Evolutionary conservation across 1,140 invertebrate species (phyloP).

Genomic region (Medauroidea extradentata): DNA sequence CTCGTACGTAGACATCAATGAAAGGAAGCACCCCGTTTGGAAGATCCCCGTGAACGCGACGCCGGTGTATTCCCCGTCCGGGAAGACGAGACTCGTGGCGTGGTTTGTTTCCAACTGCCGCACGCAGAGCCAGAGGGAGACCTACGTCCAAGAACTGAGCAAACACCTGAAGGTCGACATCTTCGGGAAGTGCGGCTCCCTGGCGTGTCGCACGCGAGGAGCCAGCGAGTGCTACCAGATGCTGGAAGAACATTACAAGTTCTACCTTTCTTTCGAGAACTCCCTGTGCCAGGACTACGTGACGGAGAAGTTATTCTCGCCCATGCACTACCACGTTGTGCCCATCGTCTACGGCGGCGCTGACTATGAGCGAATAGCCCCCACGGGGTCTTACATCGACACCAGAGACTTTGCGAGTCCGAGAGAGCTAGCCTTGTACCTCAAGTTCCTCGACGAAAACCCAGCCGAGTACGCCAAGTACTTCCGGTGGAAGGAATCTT

Average conservation of each 20-base stretch:
- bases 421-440: slow-evolving; percentile 47
- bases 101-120: slow-evolving; percentile 64
- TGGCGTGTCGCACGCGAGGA: slow-evolving; percentile 35
- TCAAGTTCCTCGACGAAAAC: slow-evolving; percentile 45
- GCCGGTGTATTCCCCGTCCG: background rate
- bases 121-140: slow-evolving; percentile 47
- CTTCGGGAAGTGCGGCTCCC: slow-evolving; percentile 60
- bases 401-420: slow-evolving; percentile 49
- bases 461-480: slow-evolving; percentile 43
- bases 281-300: slow-evolving; percentile 55
- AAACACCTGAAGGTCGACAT: slow-evolving; percentile 57
- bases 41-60: too few species aligned
- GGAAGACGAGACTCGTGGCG: slow-evolving; percentile 46
- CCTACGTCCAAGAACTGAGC: slow-evolving; percentile 52
- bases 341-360: slow-evolving; percentile 54
- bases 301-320: slow-evolving; percentile 57
- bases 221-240: slow-evolving; percentile 40
- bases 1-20: too few species aligned
- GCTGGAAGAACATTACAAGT: slow-evolving; percentile 53
- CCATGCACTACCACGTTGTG: slow-evolving; percentile 44
- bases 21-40: too few species aligned
- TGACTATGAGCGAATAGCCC: slow-evolving; percentile 50
- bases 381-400: slow-evolving; percentile 57
- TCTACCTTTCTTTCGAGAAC: slow-evolving; percentile 68
- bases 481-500: slow-evolving; percentile 46